Evolutionary conservation across 2,888 invertebrate species (phyloP).

Genomic region (Protophormia terraenovae): DNA sequence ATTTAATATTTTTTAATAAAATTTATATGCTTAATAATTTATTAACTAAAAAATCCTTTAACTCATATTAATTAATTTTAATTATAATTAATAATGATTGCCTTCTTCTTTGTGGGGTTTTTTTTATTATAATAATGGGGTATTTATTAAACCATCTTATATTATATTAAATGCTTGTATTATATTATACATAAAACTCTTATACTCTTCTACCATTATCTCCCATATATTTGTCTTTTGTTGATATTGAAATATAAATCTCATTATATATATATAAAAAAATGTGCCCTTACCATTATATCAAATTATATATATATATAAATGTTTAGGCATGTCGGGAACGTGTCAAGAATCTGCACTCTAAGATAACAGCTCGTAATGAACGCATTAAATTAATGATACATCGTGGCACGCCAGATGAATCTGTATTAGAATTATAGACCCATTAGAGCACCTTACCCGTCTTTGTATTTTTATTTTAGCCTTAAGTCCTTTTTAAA

Average conservation of each 20-base stretch:
- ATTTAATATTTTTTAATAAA: constrained; percentile 6
- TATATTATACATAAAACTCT: constrained; percentile 55
- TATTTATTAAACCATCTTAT: neutral
- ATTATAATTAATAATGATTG: constrained; percentile 61
- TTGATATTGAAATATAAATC: constrained; percentile 1
- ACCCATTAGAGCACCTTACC: constrained; percentile 36
- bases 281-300: constrained; percentile 3
- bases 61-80: too few relatives aligned
- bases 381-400: constrained; percentile 94
- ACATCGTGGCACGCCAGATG: constrained; percentile 93
- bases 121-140: neutral
- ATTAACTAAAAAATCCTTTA: too few relatives aligned
- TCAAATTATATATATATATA: constrained; percentile 5
- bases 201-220: constrained; percentile 42
- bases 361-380: constrained; percentile 92
- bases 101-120: constrained; percentile 70
- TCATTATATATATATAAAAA: too few relatives aligned
- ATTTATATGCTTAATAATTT: neutral
- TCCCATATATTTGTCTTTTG: constrained; percentile 42
- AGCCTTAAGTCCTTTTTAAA: constrained; percentile 46
- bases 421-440: constrained; percentile 87
- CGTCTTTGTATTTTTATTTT: constrained; percentile 30
- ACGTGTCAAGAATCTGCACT: constrained; percentile 91
- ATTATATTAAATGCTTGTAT: constrained; percentile 69
- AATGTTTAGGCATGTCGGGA: constrained; percentile 89